Evolutionary conservation across 2,113 vertebrate species (phyloP).

Genomic region (Meriones unguiculatus): DNA sequence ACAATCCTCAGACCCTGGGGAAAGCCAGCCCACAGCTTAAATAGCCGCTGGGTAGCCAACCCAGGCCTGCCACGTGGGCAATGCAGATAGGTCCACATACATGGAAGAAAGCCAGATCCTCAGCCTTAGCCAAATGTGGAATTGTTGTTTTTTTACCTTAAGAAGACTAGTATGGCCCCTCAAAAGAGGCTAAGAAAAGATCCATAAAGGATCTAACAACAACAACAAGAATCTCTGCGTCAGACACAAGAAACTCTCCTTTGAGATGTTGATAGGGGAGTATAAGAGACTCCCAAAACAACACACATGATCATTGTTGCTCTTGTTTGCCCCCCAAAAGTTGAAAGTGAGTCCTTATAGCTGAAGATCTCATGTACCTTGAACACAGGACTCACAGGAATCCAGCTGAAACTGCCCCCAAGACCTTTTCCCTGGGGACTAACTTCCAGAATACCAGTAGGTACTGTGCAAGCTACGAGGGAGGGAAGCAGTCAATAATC

Average conservation of each 20-base stretch:
- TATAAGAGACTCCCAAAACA: neutral
- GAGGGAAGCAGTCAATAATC: neutral
- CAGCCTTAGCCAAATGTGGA: too few species aligned
- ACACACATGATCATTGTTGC: neutral
- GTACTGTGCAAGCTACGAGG: neutral
- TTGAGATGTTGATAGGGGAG: neutral
- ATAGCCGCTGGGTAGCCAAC: too few species aligned
- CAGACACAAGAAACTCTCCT: neutral
- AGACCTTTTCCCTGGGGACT: neutral
- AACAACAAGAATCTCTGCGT: neutral
- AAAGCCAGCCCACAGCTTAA: too few species aligned
- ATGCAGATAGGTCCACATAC: too few species aligned
- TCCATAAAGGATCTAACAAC: neutral
- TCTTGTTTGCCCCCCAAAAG: neutral
- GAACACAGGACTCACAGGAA: neutral
- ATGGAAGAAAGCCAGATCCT: too few species aligned
- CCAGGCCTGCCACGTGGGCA: too few species aligned
- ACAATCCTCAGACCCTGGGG: too few species aligned
- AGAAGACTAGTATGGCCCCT: neutral
- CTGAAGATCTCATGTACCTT: neutral
- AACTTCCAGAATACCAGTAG: neutral
- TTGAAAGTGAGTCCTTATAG: neutral
- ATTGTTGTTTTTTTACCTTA: neutral
- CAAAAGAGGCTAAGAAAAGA: neutral
- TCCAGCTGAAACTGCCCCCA: neutral